Conservation (phyloP, 2,888 invertebrate genomes). For the Sialis fuliginosa region DNA sequence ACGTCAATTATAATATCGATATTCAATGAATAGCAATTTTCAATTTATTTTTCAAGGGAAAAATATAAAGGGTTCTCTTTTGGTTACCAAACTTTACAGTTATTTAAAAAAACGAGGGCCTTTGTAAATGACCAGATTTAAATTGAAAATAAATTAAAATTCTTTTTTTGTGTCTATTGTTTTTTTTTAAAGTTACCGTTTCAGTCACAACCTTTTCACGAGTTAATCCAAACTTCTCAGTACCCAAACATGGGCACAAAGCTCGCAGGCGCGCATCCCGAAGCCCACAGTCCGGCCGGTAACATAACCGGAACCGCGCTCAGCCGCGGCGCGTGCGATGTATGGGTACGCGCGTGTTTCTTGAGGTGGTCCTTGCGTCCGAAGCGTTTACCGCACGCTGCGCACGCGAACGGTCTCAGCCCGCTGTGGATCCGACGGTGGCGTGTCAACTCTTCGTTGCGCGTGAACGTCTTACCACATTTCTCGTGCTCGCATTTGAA, state of each 20-base stretch:
- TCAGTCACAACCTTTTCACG: too few relatives aligned
- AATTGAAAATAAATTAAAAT: too few relatives aligned
- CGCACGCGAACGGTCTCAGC: constrained; percentile 68
- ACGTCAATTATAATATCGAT: too few relatives aligned
- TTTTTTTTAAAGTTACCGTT: too few relatives aligned
- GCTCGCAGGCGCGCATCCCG: constrained; percentile 4
- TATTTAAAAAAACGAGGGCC: too few relatives aligned
- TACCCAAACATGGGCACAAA: background rate
- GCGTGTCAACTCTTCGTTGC: constrained; percentile 83
- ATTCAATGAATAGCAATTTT: too few relatives aligned
- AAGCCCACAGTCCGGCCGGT: constrained; percentile 13
- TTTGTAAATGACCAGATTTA: too few relatives aligned
- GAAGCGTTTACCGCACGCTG: constrained; percentile 79
- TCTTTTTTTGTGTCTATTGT: too few relatives aligned
- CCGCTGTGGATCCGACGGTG: constrained; percentile 83
- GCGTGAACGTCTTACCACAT: constrained; percentile 78
- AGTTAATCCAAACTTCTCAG: too few relatives aligned
- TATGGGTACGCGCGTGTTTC: constrained; percentile 81
- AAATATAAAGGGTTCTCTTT: too few relatives aligned
- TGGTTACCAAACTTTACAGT: too few relatives aligned
- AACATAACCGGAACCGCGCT: constrained; percentile 25
- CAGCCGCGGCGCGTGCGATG: constrained; percentile 26
- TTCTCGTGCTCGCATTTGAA: constrained; percentile 72
- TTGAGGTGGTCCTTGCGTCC: constrained; percentile 88
- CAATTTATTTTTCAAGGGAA: too few relatives aligned